These are phyloP conservation scores for Hypolimnas misippus DNA, from an alignment of 2,888 invertebrate genomes.

Conservation along the genomic window DNA sequence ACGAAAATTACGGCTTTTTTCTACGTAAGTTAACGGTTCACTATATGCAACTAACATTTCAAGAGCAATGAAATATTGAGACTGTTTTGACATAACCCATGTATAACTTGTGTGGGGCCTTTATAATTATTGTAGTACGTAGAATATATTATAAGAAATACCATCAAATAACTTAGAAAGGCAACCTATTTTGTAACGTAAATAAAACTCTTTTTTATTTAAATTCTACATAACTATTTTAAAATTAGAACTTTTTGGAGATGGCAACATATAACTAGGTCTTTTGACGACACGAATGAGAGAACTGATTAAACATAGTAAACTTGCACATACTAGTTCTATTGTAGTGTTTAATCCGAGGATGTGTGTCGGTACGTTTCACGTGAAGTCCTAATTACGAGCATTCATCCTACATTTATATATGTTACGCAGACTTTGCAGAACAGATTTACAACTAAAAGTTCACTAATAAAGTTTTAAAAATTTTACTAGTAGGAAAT, in stretches of 20 bases:
- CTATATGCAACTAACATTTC: slow-evolving; percentile 23
- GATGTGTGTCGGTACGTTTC: not conserved
- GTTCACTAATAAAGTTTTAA: slow-evolving; percentile 1
- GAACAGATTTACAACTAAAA: slow-evolving; percentile 9
- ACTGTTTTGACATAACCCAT: slow-evolving; percentile 12
- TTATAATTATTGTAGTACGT: not conserved
- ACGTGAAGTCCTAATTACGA: slow-evolving; percentile 23
- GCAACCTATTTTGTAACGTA: not conserved
- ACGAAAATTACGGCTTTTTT: slow-evolving; percentile 46
- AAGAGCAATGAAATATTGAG: slow-evolving; percentile 24
- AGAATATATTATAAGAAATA: too few relatives aligned
- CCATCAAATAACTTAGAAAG: not conserved
- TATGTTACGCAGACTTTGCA: slow-evolving; percentile 5
- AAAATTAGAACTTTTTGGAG: too few relatives aligned
- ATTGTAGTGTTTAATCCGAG: slow-evolving; percentile 9
- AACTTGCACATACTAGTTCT: not conserved
- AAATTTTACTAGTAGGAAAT: not conserved
- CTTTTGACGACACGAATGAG: not conserved
- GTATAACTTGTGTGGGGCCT: not conserved
- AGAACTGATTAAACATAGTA: not conserved
- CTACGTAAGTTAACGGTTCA: slow-evolving; percentile 30
- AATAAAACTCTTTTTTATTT: not conserved
- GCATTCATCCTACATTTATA: slow-evolving; percentile 16
- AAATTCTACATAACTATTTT: too few relatives aligned
- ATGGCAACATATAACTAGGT: not conserved